Percentiles rank a stretch among this genome's conserved stretches.
These are phyloP conservation scores for Ostrea edulis DNA, from an alignment of 1,140 invertebrate species.

Conservation along the genomic window DNA sequence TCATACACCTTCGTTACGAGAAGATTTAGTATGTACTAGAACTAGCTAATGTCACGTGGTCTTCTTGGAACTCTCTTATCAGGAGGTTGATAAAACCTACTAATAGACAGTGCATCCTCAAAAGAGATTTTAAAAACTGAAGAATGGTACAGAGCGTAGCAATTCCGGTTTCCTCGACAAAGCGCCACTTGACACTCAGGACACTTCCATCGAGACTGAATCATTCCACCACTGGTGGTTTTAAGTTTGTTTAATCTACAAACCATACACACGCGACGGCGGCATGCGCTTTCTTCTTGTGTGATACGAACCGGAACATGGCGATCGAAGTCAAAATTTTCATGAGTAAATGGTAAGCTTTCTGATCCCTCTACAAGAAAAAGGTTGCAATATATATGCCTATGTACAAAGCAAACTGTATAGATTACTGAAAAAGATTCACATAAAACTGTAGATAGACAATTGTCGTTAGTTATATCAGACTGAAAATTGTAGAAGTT, in stretches of 20 bases:
- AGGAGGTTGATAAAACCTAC: not conserved
- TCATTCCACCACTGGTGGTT: constrained; percentile 11
- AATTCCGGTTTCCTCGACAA: constrained; percentile 29
- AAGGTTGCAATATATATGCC: not conserved
- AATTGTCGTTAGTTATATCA: too few species aligned
- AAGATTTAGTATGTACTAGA: too few species aligned
- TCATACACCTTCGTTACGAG: too few species aligned
- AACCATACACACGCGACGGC: constrained; percentile 14
- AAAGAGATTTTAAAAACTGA: constrained; percentile 22
- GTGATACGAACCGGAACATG: constrained; percentile 20
- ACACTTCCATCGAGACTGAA: constrained; percentile 39
- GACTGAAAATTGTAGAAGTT: too few species aligned
- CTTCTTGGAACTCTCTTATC: not conserved
- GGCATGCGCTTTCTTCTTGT: not conserved
- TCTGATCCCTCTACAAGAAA: not conserved
- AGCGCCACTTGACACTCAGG: constrained; percentile 26
- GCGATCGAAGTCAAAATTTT: not conserved
- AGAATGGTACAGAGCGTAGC: constrained; percentile 29
- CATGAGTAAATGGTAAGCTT: not conserved
- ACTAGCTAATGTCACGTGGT: too few species aligned
- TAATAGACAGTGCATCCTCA: not conserved
- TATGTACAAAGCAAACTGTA: not conserved
- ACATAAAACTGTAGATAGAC: too few species aligned
- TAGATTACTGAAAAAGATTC: too few species aligned
- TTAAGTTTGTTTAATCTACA: constrained; percentile 37